Base-by-base conservation (phyloP, 2,888 invertebrate species). In the Amiota mariae region DNA sequence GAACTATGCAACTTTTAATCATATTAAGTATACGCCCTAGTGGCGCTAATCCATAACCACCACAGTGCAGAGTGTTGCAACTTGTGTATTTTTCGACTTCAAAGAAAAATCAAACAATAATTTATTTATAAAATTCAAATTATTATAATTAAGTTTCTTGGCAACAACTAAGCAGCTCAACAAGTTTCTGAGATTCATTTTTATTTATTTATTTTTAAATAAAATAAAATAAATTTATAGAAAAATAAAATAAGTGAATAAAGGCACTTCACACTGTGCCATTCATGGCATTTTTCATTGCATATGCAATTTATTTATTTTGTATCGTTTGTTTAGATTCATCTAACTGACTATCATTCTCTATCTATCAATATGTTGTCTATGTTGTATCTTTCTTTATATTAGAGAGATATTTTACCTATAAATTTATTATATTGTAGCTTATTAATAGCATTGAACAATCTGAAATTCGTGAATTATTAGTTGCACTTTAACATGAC, bases 401-500 rank as follows among this genome's bases (percentile, higher is more conserved):
- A 36, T 36, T 36, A 36, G 36, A 36, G 36, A 36, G 2, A 36
- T 36, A 36, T 15, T 15, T 64, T 24, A 36, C n/a, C 36, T 64
- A 13, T 24, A 24, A 36, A 15, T 0, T 2, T 36, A 15, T 0
- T 2, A 6, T 24, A 64, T 15, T 36, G 64, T 46, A 47, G 13
- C 64, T 64, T 64, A 47, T 24, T 64, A 54, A 54, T 54, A 70
- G 77, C 84, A 85, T 85, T 83, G 80, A 85, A 85, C 78, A 74
- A 49, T 82, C 85, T 82, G 84, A 83, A 85, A 84, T 80, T 80
- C 73, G 78, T 83, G 86, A 83, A 81, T 84, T 83, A 83, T 83
- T 83, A 85, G 85, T 85, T 83, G 83, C 83, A 83, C 85, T 83
- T 85, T 83, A 83, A 77, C 84, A 79, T 84, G 78, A 83, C 82